Evolutionary conservation across 2,113 vertebrate species (phyloP).

Genomic region (Tychaedon coryphoeus): DNA sequence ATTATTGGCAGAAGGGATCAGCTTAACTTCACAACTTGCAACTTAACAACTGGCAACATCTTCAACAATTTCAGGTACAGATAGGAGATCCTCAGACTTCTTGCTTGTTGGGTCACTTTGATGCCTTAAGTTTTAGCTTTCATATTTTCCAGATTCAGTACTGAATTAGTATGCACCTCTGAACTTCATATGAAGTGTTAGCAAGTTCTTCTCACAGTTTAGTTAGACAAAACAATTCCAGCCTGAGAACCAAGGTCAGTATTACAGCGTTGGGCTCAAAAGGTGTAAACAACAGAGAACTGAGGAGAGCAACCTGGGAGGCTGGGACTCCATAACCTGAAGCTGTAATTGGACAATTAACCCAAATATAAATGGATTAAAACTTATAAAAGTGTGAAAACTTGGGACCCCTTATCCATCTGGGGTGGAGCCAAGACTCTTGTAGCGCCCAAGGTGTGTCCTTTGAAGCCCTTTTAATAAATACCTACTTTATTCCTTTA

Average conservation of each 20-base stretch:
- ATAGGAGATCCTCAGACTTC: not conserved
- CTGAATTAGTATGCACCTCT: not conserved
- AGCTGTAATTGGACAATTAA: not conserved
- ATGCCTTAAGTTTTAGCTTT: not conserved
- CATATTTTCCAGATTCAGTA: not conserved
- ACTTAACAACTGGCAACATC: not conserved
- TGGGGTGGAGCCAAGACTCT: not conserved
- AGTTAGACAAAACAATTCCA: not conserved
- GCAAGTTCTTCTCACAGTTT: not conserved
- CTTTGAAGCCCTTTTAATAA: not conserved
- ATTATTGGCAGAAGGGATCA: not conserved
- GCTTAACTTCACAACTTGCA: not conserved
- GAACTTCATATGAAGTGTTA: not conserved
- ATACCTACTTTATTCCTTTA: not conserved
- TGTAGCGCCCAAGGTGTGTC: not conserved
- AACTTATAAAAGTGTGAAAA: not conserved
- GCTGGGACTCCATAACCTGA: too few relatives aligned
- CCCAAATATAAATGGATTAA: not conserved
- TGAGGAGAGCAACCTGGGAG: not conserved
- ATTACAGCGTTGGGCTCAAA: not conserved
- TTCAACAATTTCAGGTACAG: not conserved
- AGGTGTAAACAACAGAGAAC: too few relatives aligned
- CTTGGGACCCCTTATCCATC: fast-evolving
- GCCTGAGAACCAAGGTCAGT: fast-evolving
- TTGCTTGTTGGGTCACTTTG: not conserved